phyloP scores from a whole-genome alignment of 2,888 invertebrate species.

The Adineta ricciae region DNA sequence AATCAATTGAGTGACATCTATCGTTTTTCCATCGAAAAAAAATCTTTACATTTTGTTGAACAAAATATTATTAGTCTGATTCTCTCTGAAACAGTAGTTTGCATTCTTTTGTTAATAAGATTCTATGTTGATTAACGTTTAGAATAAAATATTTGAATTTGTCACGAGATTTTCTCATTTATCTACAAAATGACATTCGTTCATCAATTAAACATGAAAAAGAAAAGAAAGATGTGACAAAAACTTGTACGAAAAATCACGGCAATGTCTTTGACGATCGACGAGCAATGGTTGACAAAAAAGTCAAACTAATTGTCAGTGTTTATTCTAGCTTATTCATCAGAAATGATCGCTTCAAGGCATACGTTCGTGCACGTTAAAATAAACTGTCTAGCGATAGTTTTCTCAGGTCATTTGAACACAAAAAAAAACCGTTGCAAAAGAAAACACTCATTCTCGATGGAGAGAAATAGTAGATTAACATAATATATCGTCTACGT shows the following conservation, averaged over 20 bases:
- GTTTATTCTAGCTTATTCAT: too few relatives aligned
- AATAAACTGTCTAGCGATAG: too few relatives aligned
- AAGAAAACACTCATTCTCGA: too few relatives aligned
- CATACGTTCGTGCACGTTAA: too few relatives aligned
- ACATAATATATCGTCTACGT: too few relatives aligned
- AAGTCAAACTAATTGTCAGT: too few relatives aligned
- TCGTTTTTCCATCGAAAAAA: too few relatives aligned
- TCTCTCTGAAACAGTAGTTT: neutral
- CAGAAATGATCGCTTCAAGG: too few relatives aligned
- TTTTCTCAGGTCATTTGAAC: too few relatives aligned
- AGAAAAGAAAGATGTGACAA: neutral
- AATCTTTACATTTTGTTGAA: neutral
- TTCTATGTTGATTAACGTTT: neutral
- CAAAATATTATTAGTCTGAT: neutral
- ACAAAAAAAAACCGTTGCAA: too few relatives aligned
- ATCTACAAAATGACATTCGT: neutral
- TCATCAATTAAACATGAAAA: neutral
- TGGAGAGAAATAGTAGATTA: too few relatives aligned
- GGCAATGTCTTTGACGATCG: neutral
- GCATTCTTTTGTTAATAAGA: neutral
- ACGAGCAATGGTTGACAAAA: too few relatives aligned
- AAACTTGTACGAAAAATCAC: neutral
- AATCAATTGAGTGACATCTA: neutral
- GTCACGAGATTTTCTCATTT: constrained; percentile 11
- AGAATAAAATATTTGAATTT: neutral